phyloP scores from a whole-genome alignment of 2,888 invertebrate genomes.

The Automeris io region DNA sequence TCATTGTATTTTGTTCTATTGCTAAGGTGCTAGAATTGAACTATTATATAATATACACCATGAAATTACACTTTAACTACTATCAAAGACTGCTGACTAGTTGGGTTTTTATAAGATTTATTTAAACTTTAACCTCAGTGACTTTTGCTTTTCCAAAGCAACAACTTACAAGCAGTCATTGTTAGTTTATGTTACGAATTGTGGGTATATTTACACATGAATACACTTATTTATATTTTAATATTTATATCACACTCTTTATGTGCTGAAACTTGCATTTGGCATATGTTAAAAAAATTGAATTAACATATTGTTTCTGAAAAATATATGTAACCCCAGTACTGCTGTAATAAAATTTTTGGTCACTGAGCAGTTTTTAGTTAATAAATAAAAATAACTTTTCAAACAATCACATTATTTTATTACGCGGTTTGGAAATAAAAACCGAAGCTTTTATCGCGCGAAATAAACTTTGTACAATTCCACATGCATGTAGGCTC shows the following conservation, averaged over 20 bases:
- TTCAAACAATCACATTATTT: not conserved
- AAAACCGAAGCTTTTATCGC: not conserved
- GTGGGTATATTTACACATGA: not conserved
- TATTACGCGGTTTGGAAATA: not conserved
- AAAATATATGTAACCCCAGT: too few species aligned
- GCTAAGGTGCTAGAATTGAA: too few species aligned
- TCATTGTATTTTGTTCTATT: too few species aligned
- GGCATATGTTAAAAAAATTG: too few species aligned
- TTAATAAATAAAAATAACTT: not conserved
- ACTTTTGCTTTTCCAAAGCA: conserved; percentile 47
- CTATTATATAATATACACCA: too few species aligned
- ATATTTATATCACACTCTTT: too few species aligned
- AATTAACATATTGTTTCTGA: too few species aligned
- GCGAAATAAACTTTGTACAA: not conserved
- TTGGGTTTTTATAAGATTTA: conserved; percentile 1
- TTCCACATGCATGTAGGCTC: not conserved
- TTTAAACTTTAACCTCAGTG: conserved; percentile 9
- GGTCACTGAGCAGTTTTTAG: too few species aligned
- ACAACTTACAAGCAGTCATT: conserved; percentile 14
- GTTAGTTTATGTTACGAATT: not conserved
- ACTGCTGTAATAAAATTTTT: too few species aligned
- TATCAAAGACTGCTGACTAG: not conserved
- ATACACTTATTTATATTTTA: too few species aligned
- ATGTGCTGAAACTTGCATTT: too few species aligned
- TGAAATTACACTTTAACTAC: too few species aligned